Evolutionary conservation across 2,888 invertebrate genomes (phyloP), one percentile per base, ranked within the genome.

Genomic region (Coremacera marginata): DNA sequence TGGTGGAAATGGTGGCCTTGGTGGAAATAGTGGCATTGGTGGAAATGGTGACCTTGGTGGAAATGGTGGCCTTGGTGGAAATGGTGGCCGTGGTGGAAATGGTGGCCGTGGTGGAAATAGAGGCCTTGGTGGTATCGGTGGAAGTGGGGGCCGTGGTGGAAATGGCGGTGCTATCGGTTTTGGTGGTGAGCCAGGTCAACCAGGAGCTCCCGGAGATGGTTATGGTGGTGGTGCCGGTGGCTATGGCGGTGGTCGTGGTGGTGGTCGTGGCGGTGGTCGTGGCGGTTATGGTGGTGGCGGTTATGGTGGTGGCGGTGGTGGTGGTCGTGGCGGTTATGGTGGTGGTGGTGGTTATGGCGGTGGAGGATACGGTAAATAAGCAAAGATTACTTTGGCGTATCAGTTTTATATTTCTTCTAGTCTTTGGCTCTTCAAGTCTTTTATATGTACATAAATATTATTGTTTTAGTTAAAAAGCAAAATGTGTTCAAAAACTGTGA

Each of bases 171-270:
- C 31, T 31, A 5, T 3, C 5, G 31, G 68, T 19, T 52, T 34
- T 44, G 19, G 34, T 14, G 73, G 77, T 0, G 68, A 73, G 9
- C 52, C 73, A 22, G 49, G 68, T 0, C 14, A 14, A 2, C 31
- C 49, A 34, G 73, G 77, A 0, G 60, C 9, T 44, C 44, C 44
- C 44, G 44, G 44, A 44, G 11, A 2, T 11, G 44, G 44, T 11
- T 7, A 11, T 19, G 57, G 71, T 19, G 57, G 62, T 44, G 14
- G 63, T n/a, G 31, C 3, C 11, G 68, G 75, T 14, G 60, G 75
- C 14, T 9, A 67, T 19, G 22, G 27, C 19, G 70, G 76, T 27
- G 51, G 51, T 11, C 52, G 44, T n/a, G 60, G 57, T 16, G 16
- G 25, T 7, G 27, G 62, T 22, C 1, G 27, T 27, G 25, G 62